Conservation (phyloP, 2,797 vertebrate genomes). For the Adelosebastes latens region DNA sequence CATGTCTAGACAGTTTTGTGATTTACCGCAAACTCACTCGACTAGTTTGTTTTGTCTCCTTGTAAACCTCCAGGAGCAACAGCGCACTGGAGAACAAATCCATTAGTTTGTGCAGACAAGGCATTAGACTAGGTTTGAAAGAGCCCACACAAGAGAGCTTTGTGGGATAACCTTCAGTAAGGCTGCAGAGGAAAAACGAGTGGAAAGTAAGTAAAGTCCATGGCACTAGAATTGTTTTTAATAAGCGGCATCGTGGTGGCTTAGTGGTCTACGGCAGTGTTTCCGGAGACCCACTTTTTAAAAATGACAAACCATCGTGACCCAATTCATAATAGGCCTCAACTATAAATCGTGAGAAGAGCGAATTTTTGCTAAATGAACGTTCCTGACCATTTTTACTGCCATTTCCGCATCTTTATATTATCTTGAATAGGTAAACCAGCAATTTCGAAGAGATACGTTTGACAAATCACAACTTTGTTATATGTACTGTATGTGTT, state of each 20-base stretch:
- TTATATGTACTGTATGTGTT: no score
- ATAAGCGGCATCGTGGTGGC: not conserved
- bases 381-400: no score
- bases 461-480: no score
- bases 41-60: slow-evolving; percentile 15
- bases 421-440: no score
- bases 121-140: slow-evolving; percentile 22
- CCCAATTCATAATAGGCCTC: no score
- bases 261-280: not conserved
- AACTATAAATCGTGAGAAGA: no score
- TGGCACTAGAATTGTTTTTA: not conserved
- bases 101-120: slow-evolving; percentile 35
- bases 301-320: no score
- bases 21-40: slow-evolving; percentile 7
- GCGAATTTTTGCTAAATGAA: no score
- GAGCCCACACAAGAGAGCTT: slow-evolving; percentile 7
- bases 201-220: not conserved
- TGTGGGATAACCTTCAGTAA: slow-evolving; percentile 10
- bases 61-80: slow-evolving; percentile 25
- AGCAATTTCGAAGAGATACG: no score
- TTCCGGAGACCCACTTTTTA: no score
- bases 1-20: slow-evolving; percentile 12
- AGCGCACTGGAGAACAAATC: slow-evolving; percentile 26
- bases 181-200: not conserved
- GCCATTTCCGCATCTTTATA: no score